phyloP scores from a whole-genome alignment of 2,888 invertebrate genomes.

The Epirrhoe alternata region DNA sequence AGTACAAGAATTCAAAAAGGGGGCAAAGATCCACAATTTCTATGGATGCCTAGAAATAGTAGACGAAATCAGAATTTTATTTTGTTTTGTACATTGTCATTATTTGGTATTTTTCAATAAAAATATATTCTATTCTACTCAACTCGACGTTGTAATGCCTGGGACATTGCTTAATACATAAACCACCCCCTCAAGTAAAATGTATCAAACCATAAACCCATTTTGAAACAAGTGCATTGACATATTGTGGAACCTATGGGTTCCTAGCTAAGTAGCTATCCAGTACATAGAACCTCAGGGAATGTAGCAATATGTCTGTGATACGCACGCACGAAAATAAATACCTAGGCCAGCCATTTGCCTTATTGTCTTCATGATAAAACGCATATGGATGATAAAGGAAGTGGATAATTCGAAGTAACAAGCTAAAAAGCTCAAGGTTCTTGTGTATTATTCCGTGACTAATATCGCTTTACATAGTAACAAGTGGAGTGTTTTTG shows the following conservation, averaged over 20 bases:
- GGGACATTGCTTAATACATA: too few relatives aligned
- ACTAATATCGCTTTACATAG: background rate
- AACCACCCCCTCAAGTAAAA: too few relatives aligned
- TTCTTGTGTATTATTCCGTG: background rate
- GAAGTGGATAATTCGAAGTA: background rate
- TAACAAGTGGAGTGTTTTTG: too few relatives aligned
- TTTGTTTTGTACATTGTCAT: too few relatives aligned
- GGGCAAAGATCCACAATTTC: too few relatives aligned
- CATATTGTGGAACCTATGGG: background rate
- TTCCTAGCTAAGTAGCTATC: too few relatives aligned
- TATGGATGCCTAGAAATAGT: too few relatives aligned
- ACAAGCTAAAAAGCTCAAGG: background rate
- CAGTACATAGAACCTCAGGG: slow-evolving; percentile 18
- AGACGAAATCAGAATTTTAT: too few relatives aligned
- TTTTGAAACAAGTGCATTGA: background rate
- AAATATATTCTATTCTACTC: too few relatives aligned
- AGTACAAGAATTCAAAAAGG: too few relatives aligned
- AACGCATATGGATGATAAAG: background rate
- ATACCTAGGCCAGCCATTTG: slow-evolving; percentile 21
- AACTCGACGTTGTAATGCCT: too few relatives aligned
- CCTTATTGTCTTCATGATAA: slow-evolving; percentile 13
- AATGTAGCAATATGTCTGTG: slow-evolving; percentile 7
- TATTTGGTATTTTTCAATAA: too few relatives aligned
- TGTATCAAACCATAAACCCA: background rate
- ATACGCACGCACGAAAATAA: slow-evolving; percentile 12